Percentiles rank a stretch among this genome's conserved stretches.
phyloP scores from a whole-genome alignment of 1,140 invertebrate genomes.

The Drosophila lowei region DNA sequence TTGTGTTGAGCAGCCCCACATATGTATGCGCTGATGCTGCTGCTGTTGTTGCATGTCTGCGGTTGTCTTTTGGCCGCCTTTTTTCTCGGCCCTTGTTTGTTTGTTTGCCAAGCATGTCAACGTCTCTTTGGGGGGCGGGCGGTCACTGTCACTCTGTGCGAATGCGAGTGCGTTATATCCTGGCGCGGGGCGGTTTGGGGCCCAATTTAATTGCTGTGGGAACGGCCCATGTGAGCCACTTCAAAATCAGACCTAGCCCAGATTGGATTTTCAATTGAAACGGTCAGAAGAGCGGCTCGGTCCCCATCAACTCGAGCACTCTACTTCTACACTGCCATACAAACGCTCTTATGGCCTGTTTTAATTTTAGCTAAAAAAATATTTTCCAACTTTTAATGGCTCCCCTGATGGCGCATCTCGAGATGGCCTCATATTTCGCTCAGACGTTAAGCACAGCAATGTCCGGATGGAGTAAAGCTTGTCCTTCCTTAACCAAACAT shows the following conservation, averaged over 20 bases:
- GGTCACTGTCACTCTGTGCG: not conserved
- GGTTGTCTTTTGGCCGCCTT: conserved; percentile 74
- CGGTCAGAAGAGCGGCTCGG: conserved; percentile 40
- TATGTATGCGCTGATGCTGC: conserved; percentile 36
- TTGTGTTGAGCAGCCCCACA: conserved; percentile 40
- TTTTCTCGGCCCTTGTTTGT: conserved; percentile 55
- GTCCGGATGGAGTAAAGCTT: not conserved
- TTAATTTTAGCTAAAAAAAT: conserved; percentile 71
- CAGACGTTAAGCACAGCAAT: too few species aligned
- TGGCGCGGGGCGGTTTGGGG: conserved; percentile 56
- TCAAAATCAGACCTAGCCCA: conserved; percentile 53
- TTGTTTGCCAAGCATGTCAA: conserved; percentile 77
- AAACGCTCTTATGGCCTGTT: conserved; percentile 32
- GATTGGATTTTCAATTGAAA: conserved; percentile 81
- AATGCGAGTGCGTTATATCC: conserved; percentile 54
- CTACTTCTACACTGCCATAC: too few species aligned
- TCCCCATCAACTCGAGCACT: conserved; percentile 8
- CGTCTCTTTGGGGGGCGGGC: conserved; percentile 29
- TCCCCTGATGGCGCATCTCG: conserved; percentile 36
- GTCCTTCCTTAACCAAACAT: not conserved
- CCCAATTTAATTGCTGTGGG: conserved; percentile 78
- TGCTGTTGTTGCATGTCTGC: conserved; percentile 61
- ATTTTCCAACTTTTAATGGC: conserved; percentile 74
- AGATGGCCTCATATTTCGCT: conserved; percentile 49
- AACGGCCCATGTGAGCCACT: conserved; percentile 77